Evolutionary conservation across 1,140 invertebrate genomes (phyloP).

Genomic region (Ctenoplectra terminalis): DNA sequence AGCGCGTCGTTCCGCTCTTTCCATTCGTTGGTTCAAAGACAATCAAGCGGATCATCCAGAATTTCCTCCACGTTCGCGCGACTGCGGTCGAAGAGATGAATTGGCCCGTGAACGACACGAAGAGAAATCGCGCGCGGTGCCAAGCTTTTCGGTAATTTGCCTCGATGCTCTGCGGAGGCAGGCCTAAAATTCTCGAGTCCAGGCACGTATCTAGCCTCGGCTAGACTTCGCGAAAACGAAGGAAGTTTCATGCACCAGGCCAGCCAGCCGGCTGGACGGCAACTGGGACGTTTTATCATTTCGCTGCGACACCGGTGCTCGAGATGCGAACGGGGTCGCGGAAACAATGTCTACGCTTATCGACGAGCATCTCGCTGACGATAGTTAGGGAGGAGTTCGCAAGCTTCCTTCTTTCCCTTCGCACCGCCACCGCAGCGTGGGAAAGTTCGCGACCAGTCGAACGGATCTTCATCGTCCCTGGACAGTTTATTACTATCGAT

Average conservation of each 20-base stretch:
- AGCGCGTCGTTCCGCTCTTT: no score
- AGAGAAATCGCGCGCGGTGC: slow-evolving; percentile 4
- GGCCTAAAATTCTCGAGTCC: slow-evolving; percentile 44
- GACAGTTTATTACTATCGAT: neutral
- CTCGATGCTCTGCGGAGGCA: neutral
- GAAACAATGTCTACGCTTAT: slow-evolving; percentile 65
- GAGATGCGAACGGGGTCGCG: slow-evolving; percentile 55
- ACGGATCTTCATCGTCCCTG: neutral
- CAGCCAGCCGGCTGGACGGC: neutral
- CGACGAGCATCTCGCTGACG: slow-evolving; percentile 30
- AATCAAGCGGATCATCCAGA: slow-evolving; percentile 9
- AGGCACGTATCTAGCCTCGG: slow-evolving; percentile 36
- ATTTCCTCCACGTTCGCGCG: slow-evolving; percentile 8
- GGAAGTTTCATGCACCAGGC: neutral
- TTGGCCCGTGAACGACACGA: neutral
- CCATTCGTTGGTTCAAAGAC: neutral
- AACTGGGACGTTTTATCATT: slow-evolving; percentile 60
- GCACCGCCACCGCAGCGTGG: neutral
- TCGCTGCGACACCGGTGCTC: slow-evolving; percentile 46
- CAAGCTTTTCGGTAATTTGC: slow-evolving; percentile 46
- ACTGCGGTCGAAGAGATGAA: neutral
- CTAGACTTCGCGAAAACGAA: neutral
- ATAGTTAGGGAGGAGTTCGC: slow-evolving; percentile 47
- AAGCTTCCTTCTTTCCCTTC: neutral
- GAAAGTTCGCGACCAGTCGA: neutral